These are phyloP conservation scores for Portevinia maculata DNA, from an alignment of 2,888 invertebrate species.

Conservation along the genomic window DNA sequence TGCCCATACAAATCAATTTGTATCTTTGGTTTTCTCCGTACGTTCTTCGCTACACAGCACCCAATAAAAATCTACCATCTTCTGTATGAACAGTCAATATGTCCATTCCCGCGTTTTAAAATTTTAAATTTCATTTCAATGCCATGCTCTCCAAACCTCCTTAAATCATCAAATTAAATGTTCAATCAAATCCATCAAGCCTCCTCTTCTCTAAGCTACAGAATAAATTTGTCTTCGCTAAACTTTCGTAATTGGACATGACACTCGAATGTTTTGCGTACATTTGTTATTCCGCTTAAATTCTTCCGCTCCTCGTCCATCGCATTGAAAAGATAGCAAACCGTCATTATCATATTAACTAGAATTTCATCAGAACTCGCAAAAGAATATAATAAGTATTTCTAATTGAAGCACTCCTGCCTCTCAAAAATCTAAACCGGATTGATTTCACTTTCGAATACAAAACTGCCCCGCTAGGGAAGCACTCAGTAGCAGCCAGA, in stretches of 20 bases:
- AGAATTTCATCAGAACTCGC: slow-evolving; percentile 49
- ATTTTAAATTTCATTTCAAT: background rate
- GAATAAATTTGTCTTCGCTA: slow-evolving; percentile 24
- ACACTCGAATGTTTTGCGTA: slow-evolving; percentile 44
- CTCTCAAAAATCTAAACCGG: slow-evolving; percentile 9
- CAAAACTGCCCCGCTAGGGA: background rate
- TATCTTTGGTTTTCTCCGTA: too few relatives aligned
- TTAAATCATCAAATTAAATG: background rate
- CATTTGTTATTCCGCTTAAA: slow-evolving; percentile 24
- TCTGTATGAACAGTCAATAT: background rate
- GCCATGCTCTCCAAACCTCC: background rate
- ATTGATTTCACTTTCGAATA: slow-evolving; percentile 36
- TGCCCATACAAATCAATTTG: too few relatives aligned
- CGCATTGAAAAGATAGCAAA: slow-evolving; percentile 2
- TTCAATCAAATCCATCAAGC: slow-evolving; percentile 19
- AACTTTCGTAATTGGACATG: slow-evolving; percentile 51
- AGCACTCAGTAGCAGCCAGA: too few relatives aligned
- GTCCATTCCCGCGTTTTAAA: background rate
- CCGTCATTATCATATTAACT: slow-evolving; percentile 57
- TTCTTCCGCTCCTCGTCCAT: background rate
- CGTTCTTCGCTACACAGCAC: too few relatives aligned
- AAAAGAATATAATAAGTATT: slow-evolving; percentile 44
- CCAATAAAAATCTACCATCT: too few relatives aligned
- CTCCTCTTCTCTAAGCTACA: background rate
- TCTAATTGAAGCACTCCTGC: slow-evolving; percentile 39